phyloP scores from a whole-genome alignment of 2,888 invertebrate species.

The Meta bourneti region DNA sequence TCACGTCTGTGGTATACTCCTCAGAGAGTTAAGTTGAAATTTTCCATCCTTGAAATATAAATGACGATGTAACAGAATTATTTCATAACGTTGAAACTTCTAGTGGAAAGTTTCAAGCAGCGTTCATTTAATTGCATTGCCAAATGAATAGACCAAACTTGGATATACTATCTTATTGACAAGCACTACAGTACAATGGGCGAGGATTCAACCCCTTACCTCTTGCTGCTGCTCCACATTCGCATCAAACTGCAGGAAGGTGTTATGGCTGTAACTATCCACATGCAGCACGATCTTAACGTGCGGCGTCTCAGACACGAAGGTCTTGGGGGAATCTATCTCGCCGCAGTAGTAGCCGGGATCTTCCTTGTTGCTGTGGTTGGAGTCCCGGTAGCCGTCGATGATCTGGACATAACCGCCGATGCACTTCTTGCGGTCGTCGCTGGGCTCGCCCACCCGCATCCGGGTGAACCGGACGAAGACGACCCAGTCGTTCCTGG shows the following conservation, averaged over 20 bases:
- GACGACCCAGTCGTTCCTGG: conserved; percentile 93
- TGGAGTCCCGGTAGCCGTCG: conserved; percentile 77
- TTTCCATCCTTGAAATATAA: too few relatives aligned
- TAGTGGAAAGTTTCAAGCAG: too few relatives aligned
- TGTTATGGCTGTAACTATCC: conserved; percentile 95
- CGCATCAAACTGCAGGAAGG: conserved; percentile 91
- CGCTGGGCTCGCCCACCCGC: conserved; percentile 76
- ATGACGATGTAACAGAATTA: too few relatives aligned
- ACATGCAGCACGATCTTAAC: conserved; percentile 94
- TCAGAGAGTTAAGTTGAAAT: too few relatives aligned
- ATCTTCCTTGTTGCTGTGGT: conserved; percentile 70
- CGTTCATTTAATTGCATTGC: too few relatives aligned
- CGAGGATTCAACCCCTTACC: conserved; percentile 73
- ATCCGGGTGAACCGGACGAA: conserved; percentile 77
- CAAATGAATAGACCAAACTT: too few relatives aligned
- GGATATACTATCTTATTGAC: too few relatives aligned
- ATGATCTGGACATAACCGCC: conserved; percentile 77
- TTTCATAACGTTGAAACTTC: too few relatives aligned
- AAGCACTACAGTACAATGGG: too few relatives aligned
- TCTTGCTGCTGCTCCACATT: conserved; percentile 95
- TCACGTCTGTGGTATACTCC: too few relatives aligned
- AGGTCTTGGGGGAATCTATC: conserved; percentile 95
- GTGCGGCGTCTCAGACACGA: conserved; percentile 96
- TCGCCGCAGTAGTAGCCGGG: conserved; percentile 93
- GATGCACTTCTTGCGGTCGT: conserved; percentile 70